A percentile compares a stretch with the other conserved stretches of the same genome.
These are phyloP conservation scores for Brachionus paranguensis DNA, from an alignment of 1,140 invertebrate species.

Conservation along the genomic window DNA sequence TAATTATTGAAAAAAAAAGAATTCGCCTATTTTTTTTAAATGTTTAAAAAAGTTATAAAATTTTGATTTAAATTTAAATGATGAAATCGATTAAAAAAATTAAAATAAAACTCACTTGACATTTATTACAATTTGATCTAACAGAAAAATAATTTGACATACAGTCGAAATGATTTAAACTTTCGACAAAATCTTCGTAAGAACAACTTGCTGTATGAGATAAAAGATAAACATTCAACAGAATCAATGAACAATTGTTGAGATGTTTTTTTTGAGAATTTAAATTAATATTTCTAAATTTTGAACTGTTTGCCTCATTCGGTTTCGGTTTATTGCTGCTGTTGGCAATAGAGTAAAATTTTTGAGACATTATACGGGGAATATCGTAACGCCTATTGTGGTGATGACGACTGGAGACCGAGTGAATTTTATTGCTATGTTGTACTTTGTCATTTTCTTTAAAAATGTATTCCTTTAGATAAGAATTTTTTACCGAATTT, in stretches of 20 bases:
- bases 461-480: neutral
- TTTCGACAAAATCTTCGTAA: slow-evolving; percentile 10
- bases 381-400: neutral
- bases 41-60: too few relatives aligned
- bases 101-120: slow-evolving; percentile 3
- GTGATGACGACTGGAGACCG: neutral
- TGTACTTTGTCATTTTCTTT: neutral
- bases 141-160: slow-evolving; percentile 31
- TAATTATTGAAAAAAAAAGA: too few relatives aligned
- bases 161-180: slow-evolving; percentile 36
- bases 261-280: neutral
- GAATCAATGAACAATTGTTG: slow-evolving; percentile 20
- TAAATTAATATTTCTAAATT: neutral
- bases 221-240: slow-evolving; percentile 6
- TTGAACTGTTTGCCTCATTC: neutral
- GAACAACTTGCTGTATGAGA: slow-evolving; percentile 4
- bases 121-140: slow-evolving; percentile 28
- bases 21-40: neutral
- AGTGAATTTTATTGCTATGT: neutral
- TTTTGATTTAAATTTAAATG: too few relatives aligned
- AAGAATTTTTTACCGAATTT: neutral
- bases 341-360: neutral
- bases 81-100: too few relatives aligned
- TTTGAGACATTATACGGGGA: neutral
- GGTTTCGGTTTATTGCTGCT: neutral